These are phyloP conservation scores for Rattus norvegicus DNA, from an alignment of 2,113 vertebrate genomes.

Conservation along the genomic window GRCr8 NC_086019.1:234852501-234853000, in stretches of 20 bases:
- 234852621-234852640: background rate
- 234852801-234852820: background rate
- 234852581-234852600: background rate
- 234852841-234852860: background rate
- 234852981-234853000: too few species aligned
- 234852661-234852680: too few species aligned
- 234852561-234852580: background rate
- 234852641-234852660: too few species aligned
- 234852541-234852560: background rate
- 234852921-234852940: too few species aligned
- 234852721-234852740: too few species aligned
- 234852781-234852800: background rate
- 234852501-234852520: background rate
- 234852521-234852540: background rate
- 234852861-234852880: background rate
- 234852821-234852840: too few species aligned
- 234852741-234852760: background rate
- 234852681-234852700: too few species aligned
- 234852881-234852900: background rate
- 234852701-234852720: too few species aligned
- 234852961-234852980: too few species aligned
- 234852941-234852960: too few species aligned
- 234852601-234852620: conserved; percentile 1
- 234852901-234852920: too few species aligned
- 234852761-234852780: background rate